A percentile compares a stretch with the other conserved stretches of the same genome.
Evolutionary conservation across 2,113 vertebrate genomes (phyloP).

Genomic region (Bujurquina vittata): DNA sequence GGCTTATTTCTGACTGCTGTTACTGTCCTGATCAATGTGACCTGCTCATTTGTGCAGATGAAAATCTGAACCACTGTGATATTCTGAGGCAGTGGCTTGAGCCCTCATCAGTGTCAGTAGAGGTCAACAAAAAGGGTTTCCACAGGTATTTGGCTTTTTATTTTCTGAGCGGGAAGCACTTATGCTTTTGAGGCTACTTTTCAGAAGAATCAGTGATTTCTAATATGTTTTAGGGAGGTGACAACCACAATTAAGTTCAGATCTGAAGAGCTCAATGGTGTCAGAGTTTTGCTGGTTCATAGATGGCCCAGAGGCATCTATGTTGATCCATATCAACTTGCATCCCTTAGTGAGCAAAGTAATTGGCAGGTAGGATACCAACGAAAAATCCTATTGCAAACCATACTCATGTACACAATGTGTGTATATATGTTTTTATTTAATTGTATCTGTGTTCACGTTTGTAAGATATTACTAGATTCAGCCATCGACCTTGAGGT

Average conservation of each 20-base stretch:
- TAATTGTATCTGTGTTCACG: neutral
- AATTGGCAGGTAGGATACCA: constrained; percentile 83
- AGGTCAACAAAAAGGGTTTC: constrained; percentile 76
- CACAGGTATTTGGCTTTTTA: constrained; percentile 72
- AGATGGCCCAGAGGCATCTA: constrained; percentile 85
- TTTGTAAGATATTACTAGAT: constrained; percentile 81
- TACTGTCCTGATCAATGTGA: neutral
- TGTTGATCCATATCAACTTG: constrained; percentile 90
- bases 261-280: constrained; percentile 48
- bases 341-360: constrained; percentile 79
- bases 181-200: neutral
- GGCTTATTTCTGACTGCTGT: rapidly evolving
- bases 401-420: neutral
- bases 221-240: constrained; percentile 82
- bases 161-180: neutral
- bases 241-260: constrained; percentile 80
- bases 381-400: neutral
- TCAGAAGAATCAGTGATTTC: neutral
- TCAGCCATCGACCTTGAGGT: constrained; percentile 85
- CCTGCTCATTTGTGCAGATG: constrained; percentile 34
- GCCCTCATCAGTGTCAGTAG: constrained; percentile 64
- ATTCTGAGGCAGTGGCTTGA: constrained; percentile 49
- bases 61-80: constrained; percentile 43
- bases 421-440: neutral
- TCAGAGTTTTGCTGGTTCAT: constrained; percentile 80